Conservation (phyloP, 1,140 invertebrate species). For the Penaeus vannamei region DNA sequence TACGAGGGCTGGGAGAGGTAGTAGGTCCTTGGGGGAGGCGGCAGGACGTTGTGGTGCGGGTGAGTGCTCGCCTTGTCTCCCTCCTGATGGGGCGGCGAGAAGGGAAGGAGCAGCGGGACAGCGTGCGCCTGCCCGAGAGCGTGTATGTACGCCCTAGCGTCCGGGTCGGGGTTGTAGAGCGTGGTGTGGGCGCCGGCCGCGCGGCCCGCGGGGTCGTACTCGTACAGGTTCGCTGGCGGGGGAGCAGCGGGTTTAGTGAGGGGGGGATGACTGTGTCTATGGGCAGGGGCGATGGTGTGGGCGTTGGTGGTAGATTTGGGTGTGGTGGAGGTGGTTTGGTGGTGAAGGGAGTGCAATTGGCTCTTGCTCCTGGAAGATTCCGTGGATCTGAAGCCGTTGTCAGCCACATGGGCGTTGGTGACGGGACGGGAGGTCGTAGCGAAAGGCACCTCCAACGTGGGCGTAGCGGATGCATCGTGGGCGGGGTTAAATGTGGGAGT, state of each 20-base stretch:
- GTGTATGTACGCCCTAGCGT: constrained; percentile 35
- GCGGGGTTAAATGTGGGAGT: background rate
- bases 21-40: constrained; percentile 25
- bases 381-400: background rate
- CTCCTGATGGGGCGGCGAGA: background rate
- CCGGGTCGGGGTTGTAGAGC: constrained; percentile 32
- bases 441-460: background rate
- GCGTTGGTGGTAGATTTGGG: constrained; percentile 32
- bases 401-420: constrained; percentile 29
- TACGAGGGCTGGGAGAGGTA: constrained; percentile 11
- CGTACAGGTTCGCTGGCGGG: constrained; percentile 27
- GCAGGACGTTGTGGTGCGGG: background rate
- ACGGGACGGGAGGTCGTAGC: background rate
- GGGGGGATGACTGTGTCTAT: constrained; percentile 1
- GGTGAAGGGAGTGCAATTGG: background rate
- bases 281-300: constrained; percentile 46
- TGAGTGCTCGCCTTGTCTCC: background rate
- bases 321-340: constrained; percentile 5
- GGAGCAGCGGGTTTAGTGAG: background rate
- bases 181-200: background rate
- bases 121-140: constrained; percentile 39
- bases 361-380: background rate
- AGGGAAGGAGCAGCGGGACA: constrained; percentile 35
- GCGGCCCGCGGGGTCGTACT: constrained; percentile 1
- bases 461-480: background rate